These are phyloP conservation scores for Calephelis perditalis DNA, from an alignment of 2,888 invertebrate species.

Conservation along the genomic window DNA sequence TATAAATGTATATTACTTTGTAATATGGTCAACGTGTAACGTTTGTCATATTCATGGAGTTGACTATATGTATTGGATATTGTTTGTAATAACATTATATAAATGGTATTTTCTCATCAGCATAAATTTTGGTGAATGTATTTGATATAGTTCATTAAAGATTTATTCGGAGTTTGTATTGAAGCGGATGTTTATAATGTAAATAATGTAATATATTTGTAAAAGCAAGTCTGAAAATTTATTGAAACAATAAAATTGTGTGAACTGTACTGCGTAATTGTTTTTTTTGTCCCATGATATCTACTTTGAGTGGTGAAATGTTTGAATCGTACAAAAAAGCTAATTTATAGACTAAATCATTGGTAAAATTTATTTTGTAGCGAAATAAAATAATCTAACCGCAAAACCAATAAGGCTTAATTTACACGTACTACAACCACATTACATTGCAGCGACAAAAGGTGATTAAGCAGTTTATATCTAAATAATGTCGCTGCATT, in stretches of 20 bases:
- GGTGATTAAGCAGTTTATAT: no score
- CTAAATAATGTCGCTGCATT: no score
- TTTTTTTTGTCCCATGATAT: constrained; percentile 17
- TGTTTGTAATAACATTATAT: constrained; percentile 17
- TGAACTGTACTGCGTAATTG: constrained; percentile 44
- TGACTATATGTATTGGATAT: constrained; percentile 24
- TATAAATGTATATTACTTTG: no score
- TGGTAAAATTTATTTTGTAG: no score
- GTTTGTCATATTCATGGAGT: background rate
- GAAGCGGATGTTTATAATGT: constrained; percentile 57
- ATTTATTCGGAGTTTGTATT: constrained; percentile 73
- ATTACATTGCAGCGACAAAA: no score
- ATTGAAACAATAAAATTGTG: constrained; percentile 77
- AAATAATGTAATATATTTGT: constrained; percentile 71
- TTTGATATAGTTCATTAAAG: constrained; percentile 42
- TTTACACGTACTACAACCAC: no score
- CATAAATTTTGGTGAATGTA: constrained; percentile 22
- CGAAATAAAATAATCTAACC: no score
- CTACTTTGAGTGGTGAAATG: constrained; percentile 3
- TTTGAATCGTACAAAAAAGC: no score
- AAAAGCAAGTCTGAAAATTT: constrained; percentile 77
- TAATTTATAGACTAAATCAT: no score
- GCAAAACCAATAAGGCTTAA: no score
- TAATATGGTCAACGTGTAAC: background rate
- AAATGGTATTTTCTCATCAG: constrained; percentile 32